Base-by-base conservation (phyloP, 2,888 invertebrate genomes). In the Macrophya annulata region DNA sequence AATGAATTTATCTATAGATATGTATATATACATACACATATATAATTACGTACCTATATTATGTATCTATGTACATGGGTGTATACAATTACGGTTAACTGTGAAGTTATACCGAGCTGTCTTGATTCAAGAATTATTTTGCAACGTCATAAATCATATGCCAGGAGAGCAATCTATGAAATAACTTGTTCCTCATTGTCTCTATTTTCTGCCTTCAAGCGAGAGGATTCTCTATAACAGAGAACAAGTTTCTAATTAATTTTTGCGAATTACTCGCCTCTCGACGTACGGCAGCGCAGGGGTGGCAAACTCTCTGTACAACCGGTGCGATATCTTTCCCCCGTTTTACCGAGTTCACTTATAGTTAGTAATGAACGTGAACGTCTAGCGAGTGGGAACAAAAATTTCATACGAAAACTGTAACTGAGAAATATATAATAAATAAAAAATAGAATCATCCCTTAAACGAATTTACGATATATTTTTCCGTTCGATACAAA, bases 211-310 rank as follows among this genome's bases (percentile, higher is more conserved):
- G 89, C 86, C 88, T 87, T 21, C 81, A 17, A 43, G 88, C 86
- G 86, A 87, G 89, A 88, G 90, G 89, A 90, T 90, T 90, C 90
- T 89, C 89, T 37, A 21, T n/a, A n/a, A n/a, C 48, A 25, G 68
- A 48, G 83, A 83, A 91, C 92, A 90, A 91, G 91, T 92, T 91
- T 87, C 90, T 92, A 92, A 92, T 92, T 92, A 92, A 92, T 92
- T 92, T 92, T 92, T 92, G 91, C 90, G 91, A 92, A 92, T 92
- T 92, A 91, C 91, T 90, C 92, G 91, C 89, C 90, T 90, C 90
- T 89, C 91, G 91, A 90, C 91, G 91, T 89, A 90, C 89, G 89
- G 90, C 89, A 89, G 90, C 88, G 17, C 83, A 71, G 83, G 81
- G 83, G 55, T 68, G 68, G 83, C 89, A 88, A 89, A 81, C 71